These are phyloP conservation scores for Motacilla tschutschensis DNA, from an alignment of 2,113 vertebrate species.

Conservation along the genomic window DNA sequence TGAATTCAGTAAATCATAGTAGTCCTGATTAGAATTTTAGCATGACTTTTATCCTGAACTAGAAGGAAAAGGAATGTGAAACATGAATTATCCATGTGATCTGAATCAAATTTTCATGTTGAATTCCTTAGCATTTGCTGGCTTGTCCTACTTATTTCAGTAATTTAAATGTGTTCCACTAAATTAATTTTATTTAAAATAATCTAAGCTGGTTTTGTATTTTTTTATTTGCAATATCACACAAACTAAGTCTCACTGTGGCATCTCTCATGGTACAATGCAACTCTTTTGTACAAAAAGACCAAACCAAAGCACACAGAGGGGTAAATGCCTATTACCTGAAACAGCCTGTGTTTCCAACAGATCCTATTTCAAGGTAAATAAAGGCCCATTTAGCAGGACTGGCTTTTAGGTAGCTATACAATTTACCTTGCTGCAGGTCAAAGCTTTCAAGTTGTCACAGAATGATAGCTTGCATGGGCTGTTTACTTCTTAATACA, in stretches of 20 bases:
- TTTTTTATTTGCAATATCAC: background rate
- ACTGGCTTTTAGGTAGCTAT: background rate
- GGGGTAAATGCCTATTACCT: background rate
- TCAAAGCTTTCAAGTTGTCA: conserved; percentile 14
- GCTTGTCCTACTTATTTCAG: background rate
- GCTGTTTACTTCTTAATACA: conserved; percentile 25
- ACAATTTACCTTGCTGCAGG: conserved; percentile 29
- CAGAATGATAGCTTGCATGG: background rate
- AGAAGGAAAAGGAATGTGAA: background rate
- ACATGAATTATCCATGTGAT: conserved; percentile 16
- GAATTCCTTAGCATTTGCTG: background rate
- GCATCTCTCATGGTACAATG: background rate
- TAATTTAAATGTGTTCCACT: background rate
- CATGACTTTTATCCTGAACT: background rate
- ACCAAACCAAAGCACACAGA: background rate
- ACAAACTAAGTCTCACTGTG: background rate
- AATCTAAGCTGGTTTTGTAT: background rate
- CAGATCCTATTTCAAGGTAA: conserved; percentile 35
- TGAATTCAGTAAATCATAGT: background rate
- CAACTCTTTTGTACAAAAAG: background rate
- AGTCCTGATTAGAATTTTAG: conserved; percentile 2
- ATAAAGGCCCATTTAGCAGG: conserved; percentile 45
- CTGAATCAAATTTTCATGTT: conserved; percentile 25
- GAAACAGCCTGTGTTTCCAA: conserved; percentile 8
- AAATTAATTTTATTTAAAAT: background rate